Base-by-base conservation (phyloP, 2,888 invertebrate genomes). In the Hydrotaea cyrtoneurina region DNA sequence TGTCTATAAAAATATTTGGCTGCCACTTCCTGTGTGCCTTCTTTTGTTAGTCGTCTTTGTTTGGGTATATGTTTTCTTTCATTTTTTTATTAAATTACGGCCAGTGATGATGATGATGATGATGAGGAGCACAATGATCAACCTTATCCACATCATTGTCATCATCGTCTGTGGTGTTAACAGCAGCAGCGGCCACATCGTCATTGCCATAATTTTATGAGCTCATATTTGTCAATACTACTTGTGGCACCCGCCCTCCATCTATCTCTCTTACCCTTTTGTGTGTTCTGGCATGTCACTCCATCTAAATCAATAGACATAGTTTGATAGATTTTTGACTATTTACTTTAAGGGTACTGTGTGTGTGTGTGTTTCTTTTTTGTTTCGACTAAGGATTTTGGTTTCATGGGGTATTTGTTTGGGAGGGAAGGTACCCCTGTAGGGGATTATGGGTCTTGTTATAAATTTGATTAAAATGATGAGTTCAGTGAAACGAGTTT, bases 241-340 rank as follows among this genome's bases (percentile, higher is more conserved):
- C 43, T 43, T 69, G 69, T 43, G 23, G 46, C 11, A 74, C 39
- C 36, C 50, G 53, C 21, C 62, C 55, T 50, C 19, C 26, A 19
- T 59, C 46, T 31, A 73, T 26, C 31, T 74, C 31, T 74, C 59
- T 69, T 72, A 21, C 11, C 39, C 74, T 55, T 43, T n/a, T 5
- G 26, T 15, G n/a, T 36, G 21, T 11, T 23, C 21, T 46, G 23
- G 13, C 43, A 66, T 21, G 43, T 23, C 46, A 23, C 23, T 78
- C 64, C 15, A 79, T 83, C 76, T 77, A 80, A 83, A 80, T 83
- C 83, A 76, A 83, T 83, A 83, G 69, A 83, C 69, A 77, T 17
- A 76, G 36, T 77, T 83, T 83, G 83, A 83, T 83, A 69, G 77
- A 83, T 83, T 80, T 80, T 23, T 36, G 64, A 36, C 80, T 66